Evolutionary conservation across 2,888 invertebrate genomes (phyloP), one percentile per base, ranked within the genome.

Genomic region (Eudasyphora cyanicolor): DNA sequence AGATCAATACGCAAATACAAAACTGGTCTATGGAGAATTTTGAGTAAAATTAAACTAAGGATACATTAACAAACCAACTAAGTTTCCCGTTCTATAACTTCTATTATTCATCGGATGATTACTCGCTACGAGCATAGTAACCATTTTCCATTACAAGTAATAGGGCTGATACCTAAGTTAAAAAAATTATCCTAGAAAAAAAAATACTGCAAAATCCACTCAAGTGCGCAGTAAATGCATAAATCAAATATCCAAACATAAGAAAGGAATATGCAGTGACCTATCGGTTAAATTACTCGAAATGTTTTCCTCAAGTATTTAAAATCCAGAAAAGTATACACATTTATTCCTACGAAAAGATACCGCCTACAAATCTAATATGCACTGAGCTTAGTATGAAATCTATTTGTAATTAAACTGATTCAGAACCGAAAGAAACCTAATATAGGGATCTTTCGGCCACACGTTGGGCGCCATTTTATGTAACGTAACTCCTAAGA

Each of bases 261-360:
- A 17, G 19, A 54, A 54, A 54, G 10, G 19, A 54, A 54, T 10
- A 24, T 54, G 24, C 17, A 54, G 54, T 32, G 54, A 6, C 17
- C 32, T n/a, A 35, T 19, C 73, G 73, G 73, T 73, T 38, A 73
- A 24, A 35, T n/a, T 73, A 57, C 54, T 73, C 73, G 42, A 73
- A 27, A 8, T 19, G 5, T 19, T 2, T 21, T 17, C 38, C 38
- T 73, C 57, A 73, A 60, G 38, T 57, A 73, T 42, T n/a, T 27
- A 38, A 57, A 57, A 35, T 60, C 73, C 73, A 54, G 54, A 24
- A 57, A 73, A 32, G 14, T 27, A n/a, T 57, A 21, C 42, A 38
- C 21, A 57, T 35, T 73, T 57, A 38, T 57, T 21, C 7, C 2
- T 21, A 38, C 19, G 64, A 42, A 54, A 54, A 21, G 12, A 5